Percentiles rank a stretch among this genome's conserved stretches.
These are phyloP conservation scores for Spisula solida DNA, from an alignment of 2,888 invertebrate genomes.

Conservation along the genomic window DNA sequence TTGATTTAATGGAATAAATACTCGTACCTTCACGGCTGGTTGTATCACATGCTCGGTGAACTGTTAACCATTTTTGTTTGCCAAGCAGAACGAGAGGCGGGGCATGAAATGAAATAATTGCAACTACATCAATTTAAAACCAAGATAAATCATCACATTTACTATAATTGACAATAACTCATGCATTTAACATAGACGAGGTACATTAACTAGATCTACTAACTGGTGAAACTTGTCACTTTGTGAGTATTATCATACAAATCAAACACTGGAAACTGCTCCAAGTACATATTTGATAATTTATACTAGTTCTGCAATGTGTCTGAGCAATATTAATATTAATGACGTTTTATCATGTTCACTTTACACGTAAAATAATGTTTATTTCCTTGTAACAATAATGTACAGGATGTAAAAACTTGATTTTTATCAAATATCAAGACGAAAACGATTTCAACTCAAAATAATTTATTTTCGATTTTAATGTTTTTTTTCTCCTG, in stretches of 20 bases:
- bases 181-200: background rate
- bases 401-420: too few species aligned
- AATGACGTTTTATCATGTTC: too few species aligned
- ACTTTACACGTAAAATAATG: too few species aligned
- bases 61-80: conserved; percentile 36
- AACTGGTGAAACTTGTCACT: background rate
- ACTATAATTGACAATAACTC: conserved; percentile 16
- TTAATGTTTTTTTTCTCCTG: too few species aligned
- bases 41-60: conserved; percentile 44
- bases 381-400: too few species aligned
- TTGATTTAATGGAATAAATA: conserved; percentile 29
- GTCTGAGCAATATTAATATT: too few species aligned
- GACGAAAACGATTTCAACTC: too few species aligned
- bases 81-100: conserved; percentile 42
- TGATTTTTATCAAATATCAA: too few species aligned
- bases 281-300: background rate
- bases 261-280: background rate
- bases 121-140: conserved; percentile 29
- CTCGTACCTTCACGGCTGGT: conserved; percentile 39
- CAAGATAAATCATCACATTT: conserved; percentile 15
- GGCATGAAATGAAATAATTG: conserved; percentile 51
- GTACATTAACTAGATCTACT: background rate
- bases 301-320: background rate
- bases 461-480: too few species aligned
- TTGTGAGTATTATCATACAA: background rate